Conservation (phyloP, 2,888 invertebrate genomes). For the Troilus luridus region DNA sequence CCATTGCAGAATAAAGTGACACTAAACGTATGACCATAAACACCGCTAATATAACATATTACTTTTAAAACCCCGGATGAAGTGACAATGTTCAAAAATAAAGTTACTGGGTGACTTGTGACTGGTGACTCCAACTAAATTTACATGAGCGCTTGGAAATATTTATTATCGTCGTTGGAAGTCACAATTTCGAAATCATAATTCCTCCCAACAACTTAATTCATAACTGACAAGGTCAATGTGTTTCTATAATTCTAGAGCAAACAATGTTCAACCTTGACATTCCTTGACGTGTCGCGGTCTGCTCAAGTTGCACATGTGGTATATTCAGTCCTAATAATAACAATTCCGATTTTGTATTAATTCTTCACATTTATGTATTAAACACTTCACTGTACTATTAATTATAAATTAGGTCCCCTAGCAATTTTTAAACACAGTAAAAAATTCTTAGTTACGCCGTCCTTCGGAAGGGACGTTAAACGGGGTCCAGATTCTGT, state of each 20-base stretch:
- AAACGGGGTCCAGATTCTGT: too few species aligned
- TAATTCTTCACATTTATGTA: too few species aligned
- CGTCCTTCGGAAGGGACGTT: too few species aligned
- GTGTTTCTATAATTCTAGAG: neutral
- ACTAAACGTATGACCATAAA: neutral
- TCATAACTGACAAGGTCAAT: neutral
- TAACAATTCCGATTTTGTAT: too few species aligned
- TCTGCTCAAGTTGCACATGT: neutral
- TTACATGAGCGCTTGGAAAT: neutral
- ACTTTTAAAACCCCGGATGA: neutral
- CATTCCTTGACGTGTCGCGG: neutral
- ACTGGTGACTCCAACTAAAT: neutral
- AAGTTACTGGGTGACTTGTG: neutral
- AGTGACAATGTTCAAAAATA: neutral
- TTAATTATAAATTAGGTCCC: too few species aligned
- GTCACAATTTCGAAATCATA: neutral
- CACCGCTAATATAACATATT: neutral
- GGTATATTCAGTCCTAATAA: neutral
- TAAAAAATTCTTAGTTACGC: too few species aligned
- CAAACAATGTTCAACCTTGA: neutral
- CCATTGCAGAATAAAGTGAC: too few species aligned
- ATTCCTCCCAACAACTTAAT: neutral
- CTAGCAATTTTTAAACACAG: too few species aligned
- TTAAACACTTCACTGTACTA: too few species aligned
- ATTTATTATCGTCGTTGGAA: neutral